Base-by-base conservation (phyloP, 2,797 vertebrate species). In the Propithecus perrieri region DNA sequence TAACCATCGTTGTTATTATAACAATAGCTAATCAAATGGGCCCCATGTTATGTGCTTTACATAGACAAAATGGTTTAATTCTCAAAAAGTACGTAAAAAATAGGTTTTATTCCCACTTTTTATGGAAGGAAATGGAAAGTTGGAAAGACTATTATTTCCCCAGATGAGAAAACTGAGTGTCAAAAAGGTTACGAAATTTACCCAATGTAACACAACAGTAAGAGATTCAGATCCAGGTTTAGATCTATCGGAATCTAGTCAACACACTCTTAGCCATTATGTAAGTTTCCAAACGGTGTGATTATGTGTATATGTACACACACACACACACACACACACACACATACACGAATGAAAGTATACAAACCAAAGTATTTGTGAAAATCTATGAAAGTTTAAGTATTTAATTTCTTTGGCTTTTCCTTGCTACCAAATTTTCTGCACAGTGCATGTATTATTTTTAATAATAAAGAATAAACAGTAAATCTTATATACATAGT, bases 1-100 rank as follows among this genome's bases (percentile, higher is more conserved):
- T 80, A 63, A 74, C 3, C 35, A 78, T 9, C 81, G 8, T n/a
- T 81, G 20, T n/a, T 74, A 22, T 67, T 91, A 61, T 63, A 91
- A 89, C 33, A 97, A 50, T 74, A 94, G 41, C 38, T 92, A 87
- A 93, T 95, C 76, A 90, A 48, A 63, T 28, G 10, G 61, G 24
- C 5, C 35, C 10, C 4, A 0, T 28, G 7, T 48, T 67, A 30
- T 1, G 1, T 26, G 35, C 35, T 92, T 84, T 67, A 67, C 11
- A 35, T 67, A 83, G 84, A 96, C 13, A 81, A 74, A 15, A 55
- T 12, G 26, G 12, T 69, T 85, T 92, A 93, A 96, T 86, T 90
- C 26, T 80, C 59, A 78, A 43, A 87, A 57, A 89, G 28, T 26
- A 24, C 18, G 72, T 75, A 69, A 10, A 28, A 96, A 93, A 89